Base-by-base conservation (phyloP, 2,113 vertebrate genomes). In the Puffinus mauretanicus region DNA sequence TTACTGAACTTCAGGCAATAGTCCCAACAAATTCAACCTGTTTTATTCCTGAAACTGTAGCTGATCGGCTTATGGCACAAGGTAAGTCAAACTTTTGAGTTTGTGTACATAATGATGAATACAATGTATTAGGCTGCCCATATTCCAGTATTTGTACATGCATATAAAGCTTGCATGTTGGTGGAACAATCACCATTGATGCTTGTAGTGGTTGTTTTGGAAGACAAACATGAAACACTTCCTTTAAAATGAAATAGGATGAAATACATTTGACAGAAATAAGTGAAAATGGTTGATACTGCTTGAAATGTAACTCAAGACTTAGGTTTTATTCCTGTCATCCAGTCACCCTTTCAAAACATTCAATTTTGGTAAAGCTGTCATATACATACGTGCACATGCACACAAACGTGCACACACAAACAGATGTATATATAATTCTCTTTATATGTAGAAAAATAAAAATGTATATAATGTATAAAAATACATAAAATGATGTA, bases 61-160 rank as follows among this genome's bases (percentile, higher is more conserved):
- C 73, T 36, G 98, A 97, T 96, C 98, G 98, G 71, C 98, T 99
- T 62, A 97, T 81, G 25, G 97, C 98, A 91, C 99, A 99, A 98
- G 99, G 99, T 99, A 96, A 80, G 30, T 44, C 65, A 52, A 16
- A n/a, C n/a, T 55, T 47, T 47, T 42, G 24, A n/a, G 27, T 62
- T 72, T 57, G n/a, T 49, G 29, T 26, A 30, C 5, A 5, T 60
- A 49, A 11, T 62, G 32, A 38, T 47, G 21, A 44, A 32, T 18
- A 8, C 0, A 2, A 13, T 57, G 16, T 18, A 21, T 62, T 42
- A 36, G 32, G 40, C 21, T 18, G 4, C 16, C 21, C 11, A 1
- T 44, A 27, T 38, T 71, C 34, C 34, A 76, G 9, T 34, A 11
- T 70, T 66, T 55, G 6, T 36, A 14, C 16, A 6, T 17, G 18